Conservation (phyloP, 1,140 invertebrate genomes). For the Drosophila pallidifrons region DNA sequence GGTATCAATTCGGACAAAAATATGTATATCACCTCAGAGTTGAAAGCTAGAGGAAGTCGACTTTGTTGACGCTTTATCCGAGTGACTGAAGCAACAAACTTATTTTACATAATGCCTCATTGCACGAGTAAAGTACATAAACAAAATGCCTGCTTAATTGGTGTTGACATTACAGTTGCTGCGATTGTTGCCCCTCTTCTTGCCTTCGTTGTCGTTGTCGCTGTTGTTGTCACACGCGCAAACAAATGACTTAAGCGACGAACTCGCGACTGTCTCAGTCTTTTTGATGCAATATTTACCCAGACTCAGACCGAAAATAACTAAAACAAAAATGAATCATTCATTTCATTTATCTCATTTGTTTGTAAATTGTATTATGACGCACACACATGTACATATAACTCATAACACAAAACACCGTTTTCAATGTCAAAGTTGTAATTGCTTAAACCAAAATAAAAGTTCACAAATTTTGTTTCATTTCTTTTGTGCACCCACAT, state of each 20-base stretch:
- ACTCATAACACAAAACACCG: constrained; percentile 6
- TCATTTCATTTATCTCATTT: constrained; percentile 37
- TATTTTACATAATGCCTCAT: constrained; percentile 55
- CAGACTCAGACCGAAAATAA: constrained; percentile 27
- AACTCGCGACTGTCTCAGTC: constrained; percentile 46
- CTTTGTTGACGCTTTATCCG: constrained; percentile 3
- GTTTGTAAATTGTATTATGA: constrained; percentile 48
- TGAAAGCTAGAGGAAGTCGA: constrained; percentile 16
- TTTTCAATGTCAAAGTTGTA: constrained; percentile 73
- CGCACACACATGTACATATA: constrained; percentile 25
- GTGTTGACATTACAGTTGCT: constrained; percentile 56
- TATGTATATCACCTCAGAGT: constrained; percentile 36
- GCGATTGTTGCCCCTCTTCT: constrained; percentile 17
- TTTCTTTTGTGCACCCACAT: constrained; percentile 57
- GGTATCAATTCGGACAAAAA: constrained; percentile 66
- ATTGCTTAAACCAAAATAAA: constrained; percentile 48
- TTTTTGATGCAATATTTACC: constrained; percentile 61
- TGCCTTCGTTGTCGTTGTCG: neutral
- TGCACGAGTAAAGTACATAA: constrained; percentile 23
- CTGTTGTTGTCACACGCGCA: constrained; percentile 59
- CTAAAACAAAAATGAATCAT: constrained; percentile 44
- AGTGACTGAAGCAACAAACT: constrained; percentile 51
- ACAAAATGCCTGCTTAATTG: constrained; percentile 33
- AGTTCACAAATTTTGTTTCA: constrained; percentile 33
- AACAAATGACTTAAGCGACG: constrained; percentile 65